Evolutionary conservation across 2,888 invertebrate species (phyloP).

Genomic region (Timema cristinae): DNA sequence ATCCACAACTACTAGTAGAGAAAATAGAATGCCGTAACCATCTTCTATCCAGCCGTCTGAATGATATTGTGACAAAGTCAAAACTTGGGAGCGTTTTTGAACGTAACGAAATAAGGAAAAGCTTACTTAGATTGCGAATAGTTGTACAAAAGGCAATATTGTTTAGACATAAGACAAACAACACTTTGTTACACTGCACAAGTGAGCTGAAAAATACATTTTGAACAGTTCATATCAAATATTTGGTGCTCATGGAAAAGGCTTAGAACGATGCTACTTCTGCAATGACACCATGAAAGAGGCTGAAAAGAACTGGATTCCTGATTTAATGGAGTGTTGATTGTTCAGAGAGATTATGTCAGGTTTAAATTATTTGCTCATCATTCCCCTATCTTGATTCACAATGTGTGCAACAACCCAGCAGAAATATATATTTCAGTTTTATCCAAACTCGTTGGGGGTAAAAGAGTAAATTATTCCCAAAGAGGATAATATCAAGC

Average conservation of each 20-base stretch:
- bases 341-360: not conserved
- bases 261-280: not conserved
- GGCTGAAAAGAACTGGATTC: not conserved
- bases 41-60: constrained; percentile 1
- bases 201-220: no score
- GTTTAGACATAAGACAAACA: not conserved
- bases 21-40: constrained; percentile 23
- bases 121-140: not conserved
- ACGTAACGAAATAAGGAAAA: not conserved
- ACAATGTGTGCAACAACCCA: no score
- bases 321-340: not conserved
- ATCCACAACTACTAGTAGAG: constrained; percentile 8
- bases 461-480: not conserved
- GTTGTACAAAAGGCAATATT: not conserved
- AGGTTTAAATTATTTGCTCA: not conserved
- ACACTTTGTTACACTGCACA: no score
- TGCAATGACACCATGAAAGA: not conserved
- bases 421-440: no score
- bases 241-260: not conserved
- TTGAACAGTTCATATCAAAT: not conserved
- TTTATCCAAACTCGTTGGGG: not conserved
- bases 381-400: no score
- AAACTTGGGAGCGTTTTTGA: not conserved
- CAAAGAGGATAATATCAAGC: not conserved
- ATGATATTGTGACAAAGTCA: not conserved